Evolutionary conservation across 2,888 invertebrate species (phyloP), one percentile per base, ranked within the genome.

Genomic region (Stenurella melanura): DNA sequence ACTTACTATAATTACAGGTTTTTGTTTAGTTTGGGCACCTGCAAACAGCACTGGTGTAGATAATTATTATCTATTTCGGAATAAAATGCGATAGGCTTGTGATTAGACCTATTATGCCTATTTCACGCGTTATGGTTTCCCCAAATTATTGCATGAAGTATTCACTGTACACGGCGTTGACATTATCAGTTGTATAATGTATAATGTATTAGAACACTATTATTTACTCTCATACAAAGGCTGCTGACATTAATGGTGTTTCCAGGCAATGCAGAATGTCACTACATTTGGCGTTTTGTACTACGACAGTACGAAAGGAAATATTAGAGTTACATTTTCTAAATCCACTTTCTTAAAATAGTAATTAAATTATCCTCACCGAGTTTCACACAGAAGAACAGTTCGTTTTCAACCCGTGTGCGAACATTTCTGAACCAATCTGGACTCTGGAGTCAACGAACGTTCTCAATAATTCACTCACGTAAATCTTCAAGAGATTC

Each of bases 1-100:
- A 69, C 77, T 75, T 63, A 73, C 38, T 21, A 42, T 80, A 80
- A 80, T 80, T 80, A 73, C 69, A 38, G 76, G 77, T 69, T 79
- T 63, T 19, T 67, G 68, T 58, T 79, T 67, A 74, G 78, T 79
- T 73, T 78, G 75, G 77, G 50, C 77, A 70, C 30, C 54, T 72
- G 72, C 72, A 54, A 61, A 21, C 54, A 30, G 30, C 50, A 61
- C 63, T 54, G 54, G 63, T 67, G 19, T 56, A 17, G 60, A 74
- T 70, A 70, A 61, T 70, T 70, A 75, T 69, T 69, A 75, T 75
- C 74, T 75, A 75, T 75, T 75, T 60, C 56, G 64, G 26, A 75
- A 70, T 75, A 75, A 75, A 63, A 63, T 70, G 69, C 34, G 74
- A 74, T 74, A 68, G 74, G 68, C 67, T 69, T 61, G 61, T 54